Base-by-base conservation (phyloP, 2,113 vertebrate species). In the Paratilapia polleni region DNA sequence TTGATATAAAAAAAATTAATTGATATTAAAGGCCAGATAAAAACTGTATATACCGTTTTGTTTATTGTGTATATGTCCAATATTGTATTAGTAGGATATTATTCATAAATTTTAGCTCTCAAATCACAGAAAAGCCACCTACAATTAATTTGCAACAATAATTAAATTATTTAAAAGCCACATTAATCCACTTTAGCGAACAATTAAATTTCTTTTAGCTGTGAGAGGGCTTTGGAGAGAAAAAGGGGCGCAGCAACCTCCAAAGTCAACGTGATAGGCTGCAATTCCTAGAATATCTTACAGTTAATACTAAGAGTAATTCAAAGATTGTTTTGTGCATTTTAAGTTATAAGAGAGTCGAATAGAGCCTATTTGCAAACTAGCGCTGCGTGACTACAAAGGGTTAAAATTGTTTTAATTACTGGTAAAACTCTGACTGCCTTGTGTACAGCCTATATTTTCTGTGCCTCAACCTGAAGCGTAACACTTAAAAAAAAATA, bases 401-500 rank as follows among this genome's bases (percentile, higher is more conserved):
- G 8, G 6, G 22, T 13, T 60, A 7, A 36, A 43, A 36, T 43
- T 59, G 36, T 13, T 19, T 63, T 5, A 52, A 36, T 54, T 52
- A 28, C 54, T 38, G 15, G 14, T 64, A 20, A 54, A 41, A 63
- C 28, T 0, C 15, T 38, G 11, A 31, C 17, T 52, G 10, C 1
- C 43, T 68, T 12, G 22, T 26, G 41, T 41, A 47, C 26, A 14
- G 26, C 24, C 20, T 47, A 28, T 43, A n/a, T 22, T 26, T 28
- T 24, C 5, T 66, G 26, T 61, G 58, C 26, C 24, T 19, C 57
- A 49, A 49, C 17, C 47, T 10, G 54, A 54, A 54, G 49, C 47
- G 26, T 19, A 41, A 49, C 20, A 4, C 38, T 24, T 34, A 63
- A 75, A 58, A 63, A 73, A 8, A 80, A 93, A 93, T 77, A 61